Evolutionary conservation across 2,888 invertebrate genomes (phyloP).

Genomic region (Andrena hattorfiana): DNA sequence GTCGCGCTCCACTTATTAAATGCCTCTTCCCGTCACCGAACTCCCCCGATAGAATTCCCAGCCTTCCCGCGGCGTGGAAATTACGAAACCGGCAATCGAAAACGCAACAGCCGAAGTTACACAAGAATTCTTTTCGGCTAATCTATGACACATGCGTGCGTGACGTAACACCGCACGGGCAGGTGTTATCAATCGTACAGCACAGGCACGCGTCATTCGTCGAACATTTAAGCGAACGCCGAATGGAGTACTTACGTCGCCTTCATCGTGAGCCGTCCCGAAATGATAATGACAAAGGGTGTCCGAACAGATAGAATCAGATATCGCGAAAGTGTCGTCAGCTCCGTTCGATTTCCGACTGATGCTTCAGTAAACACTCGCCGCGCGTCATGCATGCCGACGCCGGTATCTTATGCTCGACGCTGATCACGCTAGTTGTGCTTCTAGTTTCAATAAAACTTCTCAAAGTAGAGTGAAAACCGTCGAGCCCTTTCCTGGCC

Average conservation of each 20-base stretch:
- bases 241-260: conserved; percentile 40
- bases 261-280: conserved; percentile 27
- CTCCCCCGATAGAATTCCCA: not conserved
- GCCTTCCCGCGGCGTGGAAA: not conserved
- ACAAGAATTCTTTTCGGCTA: conserved; percentile 45
- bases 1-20: conserved; percentile 7
- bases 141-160: conserved; percentile 47
- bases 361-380: conserved; percentile 57
- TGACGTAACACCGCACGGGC: conserved; percentile 37
- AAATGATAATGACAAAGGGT: conserved; percentile 70
- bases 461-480: not conserved
- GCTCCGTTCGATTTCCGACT: conserved; percentile 53
- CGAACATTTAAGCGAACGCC: conserved; percentile 10
- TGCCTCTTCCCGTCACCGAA: not conserved
- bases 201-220: conserved; percentile 24
- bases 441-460: not conserved
- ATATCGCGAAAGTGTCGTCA: conserved; percentile 66
- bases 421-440: not conserved
- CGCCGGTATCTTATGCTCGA: not conserved
- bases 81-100: not conserved
- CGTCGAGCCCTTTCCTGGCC: not conserved
- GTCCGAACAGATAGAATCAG: conserved; percentile 64
- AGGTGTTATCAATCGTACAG: conserved; percentile 35
- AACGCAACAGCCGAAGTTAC: conserved; percentile 12
- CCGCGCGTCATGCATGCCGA: conserved; percentile 45